These are phyloP conservation scores for Clunio marinus DNA, from an alignment of 2,888 invertebrate species.

Conservation along the genomic window DNA sequence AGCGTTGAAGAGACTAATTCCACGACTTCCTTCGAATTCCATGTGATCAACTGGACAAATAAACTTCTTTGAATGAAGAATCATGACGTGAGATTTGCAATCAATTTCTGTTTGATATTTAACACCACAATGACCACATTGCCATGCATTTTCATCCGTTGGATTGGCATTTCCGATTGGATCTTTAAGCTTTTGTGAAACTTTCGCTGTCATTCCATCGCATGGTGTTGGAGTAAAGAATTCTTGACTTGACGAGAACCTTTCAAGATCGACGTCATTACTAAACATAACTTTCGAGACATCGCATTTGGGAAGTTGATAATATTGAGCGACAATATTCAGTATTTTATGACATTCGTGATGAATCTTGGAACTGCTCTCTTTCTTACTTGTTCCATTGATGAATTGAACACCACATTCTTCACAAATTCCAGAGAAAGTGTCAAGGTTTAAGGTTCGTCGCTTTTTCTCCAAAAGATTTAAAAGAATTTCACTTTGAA, in stretches of 20 bases:
- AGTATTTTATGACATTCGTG: constrained; percentile 21
- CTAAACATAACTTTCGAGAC: constrained; percentile 21
- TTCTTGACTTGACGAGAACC: not conserved
- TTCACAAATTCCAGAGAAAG: not conserved
- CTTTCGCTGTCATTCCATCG: constrained; percentile 20
- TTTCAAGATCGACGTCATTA: constrained; percentile 14
- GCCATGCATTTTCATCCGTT: constrained; percentile 5
- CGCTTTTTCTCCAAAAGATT: not conserved
- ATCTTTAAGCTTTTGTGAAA: constrained; percentile 4
- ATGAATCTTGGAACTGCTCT: constrained; percentile 16
- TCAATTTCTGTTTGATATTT: constrained; percentile 3
- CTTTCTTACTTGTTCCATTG: constrained; percentile 22
- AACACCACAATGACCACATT: constrained; percentile 26
- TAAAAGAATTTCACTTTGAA: not conserved
- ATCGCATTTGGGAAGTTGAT: constrained; percentile 23
- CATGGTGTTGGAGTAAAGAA: not conserved
- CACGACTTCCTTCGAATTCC: constrained; percentile 22
- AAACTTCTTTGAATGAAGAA: constrained; percentile 14
- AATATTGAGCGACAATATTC: not conserved
- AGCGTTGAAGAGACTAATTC: constrained; percentile 3
- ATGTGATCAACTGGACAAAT: constrained; percentile 33
- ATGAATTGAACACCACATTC: constrained; percentile 12
- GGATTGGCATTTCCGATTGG: not conserved
- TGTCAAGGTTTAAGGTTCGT: not conserved
- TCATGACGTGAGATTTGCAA: constrained; percentile 24